Conservation (phyloP, 2,888 invertebrate genomes). For the Syritta pipiens region DNA sequence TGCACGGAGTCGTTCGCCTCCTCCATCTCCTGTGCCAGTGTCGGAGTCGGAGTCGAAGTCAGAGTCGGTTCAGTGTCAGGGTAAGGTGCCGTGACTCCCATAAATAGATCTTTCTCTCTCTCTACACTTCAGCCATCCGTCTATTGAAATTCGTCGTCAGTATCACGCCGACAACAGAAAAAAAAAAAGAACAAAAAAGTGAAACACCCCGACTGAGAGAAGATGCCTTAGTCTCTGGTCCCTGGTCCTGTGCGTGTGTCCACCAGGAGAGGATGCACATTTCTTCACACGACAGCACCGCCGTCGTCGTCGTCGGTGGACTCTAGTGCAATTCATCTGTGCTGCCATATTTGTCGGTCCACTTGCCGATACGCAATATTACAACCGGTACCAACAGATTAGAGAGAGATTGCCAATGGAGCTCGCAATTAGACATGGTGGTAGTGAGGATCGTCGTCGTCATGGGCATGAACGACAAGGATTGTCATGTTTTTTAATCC, state of each 20-base stretch:
- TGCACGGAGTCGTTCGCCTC: too few relatives aligned
- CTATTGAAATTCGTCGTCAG: slow-evolving; percentile 60
- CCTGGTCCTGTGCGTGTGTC: slow-evolving; percentile 10
- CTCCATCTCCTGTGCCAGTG: too few relatives aligned
- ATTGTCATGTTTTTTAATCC: slow-evolving; percentile 60
- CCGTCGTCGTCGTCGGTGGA: slow-evolving; percentile 8
- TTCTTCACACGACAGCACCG: slow-evolving; percentile 37
- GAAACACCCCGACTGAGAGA: slow-evolving; percentile 35
- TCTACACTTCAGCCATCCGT: slow-evolving; percentile 45
- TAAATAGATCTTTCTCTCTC: slow-evolving; percentile 60
- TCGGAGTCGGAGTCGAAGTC: slow-evolving; percentile 3
- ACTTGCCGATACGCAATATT: slow-evolving; percentile 57
- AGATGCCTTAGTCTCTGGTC: too few relatives aligned
- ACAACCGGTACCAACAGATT: slow-evolving; percentile 61
- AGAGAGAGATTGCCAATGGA: slow-evolving; percentile 65
- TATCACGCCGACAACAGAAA: slow-evolving; percentile 12
- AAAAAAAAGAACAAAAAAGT: too few relatives aligned
- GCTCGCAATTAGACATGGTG: slow-evolving; percentile 59
- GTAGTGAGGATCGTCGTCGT: slow-evolving; percentile 39
- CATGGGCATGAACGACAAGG: slow-evolving; percentile 53
- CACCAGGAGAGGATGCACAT: slow-evolving; percentile 46
- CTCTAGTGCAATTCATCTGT: slow-evolving; percentile 66
- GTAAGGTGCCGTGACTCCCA: slow-evolving; percentile 68
- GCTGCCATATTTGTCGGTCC: slow-evolving; percentile 62
- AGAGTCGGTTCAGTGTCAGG: slow-evolving; percentile 50